Conservation (phyloP, 1,140 invertebrate species). For the Caenorhabditis latens region DNA sequence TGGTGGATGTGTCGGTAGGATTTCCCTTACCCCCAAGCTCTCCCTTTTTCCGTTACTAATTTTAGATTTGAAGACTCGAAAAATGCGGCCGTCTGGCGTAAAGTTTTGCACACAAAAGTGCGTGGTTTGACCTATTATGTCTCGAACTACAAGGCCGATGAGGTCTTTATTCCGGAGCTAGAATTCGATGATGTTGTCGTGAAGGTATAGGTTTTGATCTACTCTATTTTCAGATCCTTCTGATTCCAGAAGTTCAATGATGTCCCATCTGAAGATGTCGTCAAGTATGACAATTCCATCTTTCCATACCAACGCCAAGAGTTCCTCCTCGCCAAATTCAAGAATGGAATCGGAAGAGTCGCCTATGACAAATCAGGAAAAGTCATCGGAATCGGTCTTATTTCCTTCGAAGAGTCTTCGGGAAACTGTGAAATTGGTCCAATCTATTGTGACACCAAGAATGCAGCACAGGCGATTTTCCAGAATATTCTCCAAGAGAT, state of each 20-base stretch:
- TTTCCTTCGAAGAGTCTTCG: background rate
- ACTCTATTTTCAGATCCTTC: background rate
- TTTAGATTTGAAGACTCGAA: slow-evolving; percentile 40
- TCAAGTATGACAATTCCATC: slow-evolving; percentile 19
- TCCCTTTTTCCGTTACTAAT: background rate
- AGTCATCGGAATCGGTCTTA: slow-evolving; percentile 29
- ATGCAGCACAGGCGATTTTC: slow-evolving; percentile 27
- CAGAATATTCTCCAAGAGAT: slow-evolving; percentile 2
- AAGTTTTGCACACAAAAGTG: slow-evolving; percentile 35
- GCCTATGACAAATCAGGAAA: slow-evolving; percentile 15
- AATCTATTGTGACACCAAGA: slow-evolving; percentile 10
- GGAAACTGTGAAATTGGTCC: slow-evolving; percentile 7
- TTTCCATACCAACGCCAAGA: slow-evolving; percentile 31
- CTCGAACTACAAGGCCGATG: background rate
- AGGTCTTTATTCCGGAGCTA: slow-evolving; percentile 31
- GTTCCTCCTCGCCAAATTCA: slow-evolving; percentile 3
- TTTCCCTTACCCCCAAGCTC: background rate
- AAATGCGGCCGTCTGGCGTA: slow-evolving; percentile 7
- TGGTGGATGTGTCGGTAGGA: slow-evolving; percentile 41
- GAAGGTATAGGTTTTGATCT: slow-evolving; percentile 21
- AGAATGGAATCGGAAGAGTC: background rate
- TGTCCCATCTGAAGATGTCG: slow-evolving; percentile 2
- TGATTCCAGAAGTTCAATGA: background rate
- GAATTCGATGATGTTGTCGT: slow-evolving; percentile 1
- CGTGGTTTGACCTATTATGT: slow-evolving; percentile 23